A percentile compares a stretch with the other conserved stretches of the same genome.
Conservation (phyloP, 1,140 invertebrate species). For the Myzus persicae region DNA sequence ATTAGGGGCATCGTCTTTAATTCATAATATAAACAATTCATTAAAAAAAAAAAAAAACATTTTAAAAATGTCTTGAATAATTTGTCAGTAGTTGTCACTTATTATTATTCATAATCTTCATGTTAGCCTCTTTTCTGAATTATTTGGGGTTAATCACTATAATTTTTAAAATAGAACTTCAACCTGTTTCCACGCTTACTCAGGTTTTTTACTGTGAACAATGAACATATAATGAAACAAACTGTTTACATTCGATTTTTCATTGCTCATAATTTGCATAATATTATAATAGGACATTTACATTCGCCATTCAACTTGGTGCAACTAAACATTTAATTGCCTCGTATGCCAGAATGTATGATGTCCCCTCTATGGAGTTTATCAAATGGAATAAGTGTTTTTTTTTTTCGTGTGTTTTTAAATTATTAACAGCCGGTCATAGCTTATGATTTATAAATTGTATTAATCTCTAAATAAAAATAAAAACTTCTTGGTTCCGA, state of each 20-base stretch:
- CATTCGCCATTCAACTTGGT: neutral
- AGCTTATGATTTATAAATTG: neutral
- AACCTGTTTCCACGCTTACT: neutral
- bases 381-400: neutral
- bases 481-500: too few species aligned
- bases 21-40: too few species aligned
- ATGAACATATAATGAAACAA: neutral
- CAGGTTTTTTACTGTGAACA: neutral
- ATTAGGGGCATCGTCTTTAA: too few species aligned
- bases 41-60: too few species aligned
- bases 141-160: neutral
- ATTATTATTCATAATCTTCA: too few species aligned
- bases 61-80: too few species aligned
- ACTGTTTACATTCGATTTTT: neutral
- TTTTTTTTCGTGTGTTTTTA: neutral
- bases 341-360: neutral
- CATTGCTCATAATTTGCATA: neutral
- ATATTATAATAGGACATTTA: neutral
- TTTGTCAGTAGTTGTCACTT: too few species aligned
- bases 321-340: neutral
- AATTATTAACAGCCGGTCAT: neutral
- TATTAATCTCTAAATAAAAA: neutral
- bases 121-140: neutral
- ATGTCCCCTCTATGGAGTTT: neutral
- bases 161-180: too few species aligned